Evolutionary conservation across 2,888 invertebrate species (phyloP).

Genomic region (Nephrotoma appendiculata): DNA sequence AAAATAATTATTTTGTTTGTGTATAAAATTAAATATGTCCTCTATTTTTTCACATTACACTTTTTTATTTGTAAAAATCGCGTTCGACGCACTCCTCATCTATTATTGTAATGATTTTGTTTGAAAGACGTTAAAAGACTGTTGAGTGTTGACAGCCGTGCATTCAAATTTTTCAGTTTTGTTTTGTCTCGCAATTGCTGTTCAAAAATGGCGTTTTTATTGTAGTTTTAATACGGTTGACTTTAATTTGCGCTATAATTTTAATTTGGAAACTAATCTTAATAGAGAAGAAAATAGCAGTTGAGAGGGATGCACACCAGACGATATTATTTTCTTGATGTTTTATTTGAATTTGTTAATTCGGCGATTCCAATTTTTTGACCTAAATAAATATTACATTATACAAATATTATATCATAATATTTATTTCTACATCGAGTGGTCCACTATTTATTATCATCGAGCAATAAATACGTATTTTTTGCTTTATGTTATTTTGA

Average conservation of each 20-base stretch:
- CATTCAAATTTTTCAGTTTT: not conserved
- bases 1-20: not conserved
- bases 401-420: no score
- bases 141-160: not conserved
- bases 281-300: not conserved
- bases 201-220: not conserved
- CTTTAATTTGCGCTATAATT: not conserved
- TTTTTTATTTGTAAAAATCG: not conserved
- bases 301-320: no score
- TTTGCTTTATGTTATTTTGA: no score
- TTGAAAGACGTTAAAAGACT: not conserved
- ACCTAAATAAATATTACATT: no score
- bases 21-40: not conserved
- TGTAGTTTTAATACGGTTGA: not conserved
- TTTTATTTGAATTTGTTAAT: no score
- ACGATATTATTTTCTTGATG: no score
- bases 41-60: not conserved
- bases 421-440: no score
- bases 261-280: not conserved
- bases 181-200: not conserved
- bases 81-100: not conserved
- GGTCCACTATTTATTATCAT: no score
- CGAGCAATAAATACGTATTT: no score
- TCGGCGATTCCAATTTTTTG: no score
- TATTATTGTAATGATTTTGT: not conserved